Conservation (phyloP, 2,888 invertebrate genomes). For the Frankliniella intonsa region DNA sequence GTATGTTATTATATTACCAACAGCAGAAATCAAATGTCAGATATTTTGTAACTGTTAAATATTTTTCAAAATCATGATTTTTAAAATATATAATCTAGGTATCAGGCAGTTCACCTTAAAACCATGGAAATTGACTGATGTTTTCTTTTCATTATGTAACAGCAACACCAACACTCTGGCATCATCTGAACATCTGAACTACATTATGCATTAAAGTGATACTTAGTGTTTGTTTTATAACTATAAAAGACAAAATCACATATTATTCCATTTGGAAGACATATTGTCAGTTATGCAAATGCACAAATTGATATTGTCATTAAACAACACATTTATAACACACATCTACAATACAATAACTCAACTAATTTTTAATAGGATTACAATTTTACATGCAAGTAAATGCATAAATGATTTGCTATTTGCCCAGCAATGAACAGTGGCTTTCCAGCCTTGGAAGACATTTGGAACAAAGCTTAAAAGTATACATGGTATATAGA, state of each 20-base stretch:
- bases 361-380: background rate
- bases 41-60: background rate
- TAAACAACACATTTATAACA: background rate
- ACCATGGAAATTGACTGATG: constrained; percentile 5
- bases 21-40: background rate
- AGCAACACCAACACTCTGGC: background rate
- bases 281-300: background rate
- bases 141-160: background rate
- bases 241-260: constrained; percentile 27
- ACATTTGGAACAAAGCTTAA: constrained; percentile 11
- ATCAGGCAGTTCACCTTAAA: background rate
- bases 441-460: constrained; percentile 18
- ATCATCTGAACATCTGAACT: background rate
- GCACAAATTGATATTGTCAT: background rate
- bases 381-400: background rate
- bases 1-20: too few relatives aligned
- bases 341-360: constrained; percentile 6
- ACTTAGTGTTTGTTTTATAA: background rate
- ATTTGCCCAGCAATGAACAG: background rate
- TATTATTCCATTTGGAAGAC: constrained; percentile 18
- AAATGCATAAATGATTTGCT: background rate
- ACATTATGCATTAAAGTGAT: background rate
- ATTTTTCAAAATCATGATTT: background rate
- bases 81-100: constrained; percentile 2
- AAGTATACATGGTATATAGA: constrained; percentile 20